Conservation (phyloP, 2,888 invertebrate species). For the Nemoura dubitans region DNA sequence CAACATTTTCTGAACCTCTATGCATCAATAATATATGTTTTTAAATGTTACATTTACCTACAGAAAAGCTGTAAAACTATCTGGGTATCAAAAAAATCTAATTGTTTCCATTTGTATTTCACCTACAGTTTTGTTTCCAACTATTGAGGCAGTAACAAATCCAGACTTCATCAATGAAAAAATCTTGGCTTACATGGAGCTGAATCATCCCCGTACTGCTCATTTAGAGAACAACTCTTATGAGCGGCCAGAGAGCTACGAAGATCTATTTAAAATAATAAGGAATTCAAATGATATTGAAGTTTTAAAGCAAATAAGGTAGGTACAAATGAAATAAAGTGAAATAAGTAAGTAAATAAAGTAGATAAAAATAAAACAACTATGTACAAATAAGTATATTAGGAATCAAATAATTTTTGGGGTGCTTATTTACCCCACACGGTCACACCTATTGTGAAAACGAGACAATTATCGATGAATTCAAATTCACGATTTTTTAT, state of each 20-base stretch:
- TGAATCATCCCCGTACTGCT: slow-evolving; percentile 65
- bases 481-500: too few relatives aligned
- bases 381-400: too few relatives aligned
- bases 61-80: background rate
- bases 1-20: slow-evolving; percentile 29
- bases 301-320: slow-evolving; percentile 84
- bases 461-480: too few relatives aligned
- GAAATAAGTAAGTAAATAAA: too few relatives aligned
- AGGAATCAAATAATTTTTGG: too few relatives aligned
- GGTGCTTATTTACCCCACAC: too few relatives aligned
- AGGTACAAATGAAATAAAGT: too few relatives aligned
- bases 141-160: slow-evolving; percentile 84
- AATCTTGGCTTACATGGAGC: slow-evolving; percentile 83
- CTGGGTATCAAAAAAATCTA: too few relatives aligned
- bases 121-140: slow-evolving; percentile 84
- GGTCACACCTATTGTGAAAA: too few relatives aligned
- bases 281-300: slow-evolving; percentile 82
- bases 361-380: too few relatives aligned
- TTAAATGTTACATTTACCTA: background rate
- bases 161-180: slow-evolving; percentile 93
- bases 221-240: slow-evolving; percentile 84
- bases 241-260: slow-evolving; percentile 88
- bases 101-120: too few relatives aligned
- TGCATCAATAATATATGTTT: slow-evolving; percentile 23
- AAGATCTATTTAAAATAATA: slow-evolving; percentile 87